Conservation (phyloP, 2,113 vertebrate genomes). For the Rhea americana region DNA sequence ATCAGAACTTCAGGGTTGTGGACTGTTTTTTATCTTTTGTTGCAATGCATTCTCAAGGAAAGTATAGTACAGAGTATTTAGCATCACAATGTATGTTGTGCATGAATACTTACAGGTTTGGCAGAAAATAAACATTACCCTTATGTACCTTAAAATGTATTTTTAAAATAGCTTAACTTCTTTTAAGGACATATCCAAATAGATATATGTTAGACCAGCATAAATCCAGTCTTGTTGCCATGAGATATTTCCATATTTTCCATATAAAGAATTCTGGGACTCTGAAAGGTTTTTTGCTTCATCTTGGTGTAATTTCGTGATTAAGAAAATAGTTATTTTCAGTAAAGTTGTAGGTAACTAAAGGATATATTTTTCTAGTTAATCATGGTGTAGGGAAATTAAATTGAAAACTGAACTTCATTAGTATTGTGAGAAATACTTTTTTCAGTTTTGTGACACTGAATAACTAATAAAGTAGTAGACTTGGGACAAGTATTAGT, state of each 20-base stretch:
- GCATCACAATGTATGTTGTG: background rate
- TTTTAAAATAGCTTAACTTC: background rate
- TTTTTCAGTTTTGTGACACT: background rate
- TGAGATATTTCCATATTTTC: background rate
- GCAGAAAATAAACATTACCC: background rate
- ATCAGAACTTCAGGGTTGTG: accelerated
- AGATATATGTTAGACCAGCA: accelerated
- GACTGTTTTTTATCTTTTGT: background rate
- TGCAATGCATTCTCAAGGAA: background rate
- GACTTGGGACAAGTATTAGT: background rate
- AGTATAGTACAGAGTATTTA: accelerated
- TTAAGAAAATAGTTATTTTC: background rate
- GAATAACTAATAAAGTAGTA: background rate
- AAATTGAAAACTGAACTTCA: background rate
- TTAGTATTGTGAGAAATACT: background rate
- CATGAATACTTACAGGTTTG: accelerated
- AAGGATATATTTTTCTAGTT: background rate
- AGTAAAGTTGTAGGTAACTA: background rate
- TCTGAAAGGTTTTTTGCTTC: background rate
- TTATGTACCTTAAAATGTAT: no score
- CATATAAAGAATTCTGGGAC: background rate
- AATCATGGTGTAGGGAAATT: background rate
- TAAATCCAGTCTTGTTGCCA: accelerated
- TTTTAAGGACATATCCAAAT: background rate
- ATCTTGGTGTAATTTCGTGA: background rate